Evolutionary conservation across 2,888 invertebrate species (phyloP), one percentile per base, ranked within the genome.

Genomic region (Trichacis sp.): DNA sequence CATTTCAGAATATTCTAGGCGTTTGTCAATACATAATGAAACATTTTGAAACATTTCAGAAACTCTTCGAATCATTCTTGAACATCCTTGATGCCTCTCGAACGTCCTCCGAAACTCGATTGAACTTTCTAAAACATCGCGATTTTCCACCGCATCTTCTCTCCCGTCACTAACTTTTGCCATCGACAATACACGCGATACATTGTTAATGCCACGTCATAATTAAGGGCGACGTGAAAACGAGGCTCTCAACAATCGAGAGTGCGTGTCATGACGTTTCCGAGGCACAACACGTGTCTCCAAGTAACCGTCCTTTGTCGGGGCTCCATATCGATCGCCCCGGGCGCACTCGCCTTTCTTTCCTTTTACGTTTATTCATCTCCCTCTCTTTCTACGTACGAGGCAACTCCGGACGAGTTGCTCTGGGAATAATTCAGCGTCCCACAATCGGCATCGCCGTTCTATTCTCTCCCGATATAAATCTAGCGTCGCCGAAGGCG

Each of bases 401-500:
- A 9, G 14, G 20, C 18, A 18, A 19, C 24, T 3, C 24, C 4
- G 24, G 24, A 8, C 24, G 24, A 3, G 24, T 5, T 5, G 24
- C 24, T 3, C 51, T 47, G 55, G 38, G 57, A 53, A 45, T 20
- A 19, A 19, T 15, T 45, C n/a, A 18, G n/a, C 50, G 19, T 20
- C 49, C 57, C 19, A 19, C 63, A 62, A 52, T 48, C 56, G 45
- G 53, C 54, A 47, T 52, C 55, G 62, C 36, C 55, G 48, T 56
- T 55, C 56, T 42, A 51, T 36, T 53, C 48, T 15, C 12, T 43
- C n/a, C 29, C 46, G 20, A 50, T 54, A 59, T 54, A 53, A 53
- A 54, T 54, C 60, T 57, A 52, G 60, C 33, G 59, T 54, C 55
- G 64, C 64, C 53, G 12, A 64, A 58, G 64, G 58, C 64, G 45